Evolutionary conservation across 2,113 vertebrate genomes (phyloP), one percentile per base, ranked within the genome.

Genomic region (Marmota flaviventris): DNA sequence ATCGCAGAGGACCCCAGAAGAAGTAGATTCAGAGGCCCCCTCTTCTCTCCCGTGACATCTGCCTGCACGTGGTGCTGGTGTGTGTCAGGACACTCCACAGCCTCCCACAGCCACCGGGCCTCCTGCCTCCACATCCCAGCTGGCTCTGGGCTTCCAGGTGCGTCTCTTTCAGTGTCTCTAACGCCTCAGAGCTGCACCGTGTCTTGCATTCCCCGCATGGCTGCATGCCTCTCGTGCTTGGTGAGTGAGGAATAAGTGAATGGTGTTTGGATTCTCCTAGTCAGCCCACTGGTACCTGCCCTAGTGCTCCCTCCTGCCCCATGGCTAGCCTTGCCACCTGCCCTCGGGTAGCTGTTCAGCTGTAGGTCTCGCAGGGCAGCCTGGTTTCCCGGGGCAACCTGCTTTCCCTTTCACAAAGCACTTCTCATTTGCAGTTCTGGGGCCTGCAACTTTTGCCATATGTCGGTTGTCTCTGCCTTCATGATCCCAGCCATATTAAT

Each of bases 381-480:
- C 90, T 61, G 51, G 96, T 94, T 96, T 97, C 93, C 97, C 89
- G 22, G 16, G 87, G 98, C 96, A 96, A 96, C 94, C 91, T 92
- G 95, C 89, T 81, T 39, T 91, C 88, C 83, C 75, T 34, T 85
- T 72, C 91, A 8, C 94, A 86, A 96, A 82, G 93, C 94, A 78
- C 67, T 32, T 91, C 94, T 94, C 93, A 73, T 83, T 85, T 93
- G 79, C 93, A 81, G 95, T 83, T 96, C 96, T 81, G 85, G 89
- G 97, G 94, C 96, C 92, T 56, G 98, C 93, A 90, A 89, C 96
- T 95, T 94, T 61, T 58, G 85, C 97, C 97, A 94, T 97, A 97
- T 96, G 98, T 82, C 67, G 83, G 90, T 69, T 94, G 95, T 96
- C 96, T 92, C 89, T 89, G 98, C 86, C 89, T 95, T 61, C 51